phyloP scores from a whole-genome alignment of 2,888 invertebrate genomes.

The Cerceris ruficornis region DNA sequence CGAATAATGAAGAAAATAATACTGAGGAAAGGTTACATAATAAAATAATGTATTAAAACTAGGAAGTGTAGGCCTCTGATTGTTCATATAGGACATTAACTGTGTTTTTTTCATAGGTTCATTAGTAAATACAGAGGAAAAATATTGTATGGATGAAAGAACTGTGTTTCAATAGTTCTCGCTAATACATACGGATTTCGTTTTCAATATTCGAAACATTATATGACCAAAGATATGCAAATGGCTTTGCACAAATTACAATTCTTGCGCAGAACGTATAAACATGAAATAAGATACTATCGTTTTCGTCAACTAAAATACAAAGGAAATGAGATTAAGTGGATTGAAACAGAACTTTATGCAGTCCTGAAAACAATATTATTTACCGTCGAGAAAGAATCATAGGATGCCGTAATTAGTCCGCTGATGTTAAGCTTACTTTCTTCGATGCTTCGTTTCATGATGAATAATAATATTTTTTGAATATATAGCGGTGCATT shows the following conservation, averaged over 20 bases:
- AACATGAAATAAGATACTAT: slow-evolving; percentile 37
- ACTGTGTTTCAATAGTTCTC: too few species aligned
- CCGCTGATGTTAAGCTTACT: slow-evolving; percentile 6
- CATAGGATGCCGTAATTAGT: slow-evolving; percentile 17
- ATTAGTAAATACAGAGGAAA: too few species aligned
- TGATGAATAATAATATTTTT: slow-evolving; percentile 31
- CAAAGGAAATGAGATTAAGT: background rate
- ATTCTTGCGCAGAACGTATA: slow-evolving; percentile 22
- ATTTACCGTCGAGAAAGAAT: slow-evolving; percentile 29
- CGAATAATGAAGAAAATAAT: too few species aligned
- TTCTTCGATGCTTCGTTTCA: slow-evolving; percentile 5
- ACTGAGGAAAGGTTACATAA: too few species aligned
- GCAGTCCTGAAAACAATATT: background rate
- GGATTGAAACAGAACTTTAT: background rate
- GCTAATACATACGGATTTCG: too few species aligned
- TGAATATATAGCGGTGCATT: slow-evolving; percentile 6
- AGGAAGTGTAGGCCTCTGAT: too few species aligned
- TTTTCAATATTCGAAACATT: too few species aligned
- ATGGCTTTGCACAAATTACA: background rate
- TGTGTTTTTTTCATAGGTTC: too few species aligned
- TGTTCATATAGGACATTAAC: too few species aligned
- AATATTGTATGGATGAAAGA: too few species aligned
- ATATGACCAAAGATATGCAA: too few species aligned
- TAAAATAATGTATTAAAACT: too few species aligned
- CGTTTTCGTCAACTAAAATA: slow-evolving; percentile 27